Conservation (phyloP, 2,888 invertebrate genomes). For the Cheilosia scutellata region DNA sequence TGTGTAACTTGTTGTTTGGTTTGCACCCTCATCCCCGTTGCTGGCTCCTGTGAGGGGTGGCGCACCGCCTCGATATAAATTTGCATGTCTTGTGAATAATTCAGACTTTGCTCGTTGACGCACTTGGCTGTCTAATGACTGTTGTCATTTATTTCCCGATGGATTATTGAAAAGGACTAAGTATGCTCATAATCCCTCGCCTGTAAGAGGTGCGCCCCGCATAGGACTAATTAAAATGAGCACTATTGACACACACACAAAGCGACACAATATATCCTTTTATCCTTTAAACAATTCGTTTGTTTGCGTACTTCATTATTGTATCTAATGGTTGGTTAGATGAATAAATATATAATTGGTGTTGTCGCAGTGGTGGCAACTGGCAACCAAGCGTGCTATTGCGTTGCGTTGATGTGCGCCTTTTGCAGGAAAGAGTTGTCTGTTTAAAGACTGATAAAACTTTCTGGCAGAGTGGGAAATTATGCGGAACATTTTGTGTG, state of each 20-base stretch:
- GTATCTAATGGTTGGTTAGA: slow-evolving; percentile 56
- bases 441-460: slow-evolving; percentile 47
- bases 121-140: slow-evolving; percentile 35
- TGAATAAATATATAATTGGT: slow-evolving; percentile 64
- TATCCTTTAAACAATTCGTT: slow-evolving; percentile 69
- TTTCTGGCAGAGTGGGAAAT: slow-evolving; percentile 19
- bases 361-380: slow-evolving; percentile 25
- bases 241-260: slow-evolving; percentile 43
- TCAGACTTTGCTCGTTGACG: slow-evolving; percentile 3
- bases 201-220: slow-evolving; percentile 5
- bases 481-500: slow-evolving; percentile 42
- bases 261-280: slow-evolving; percentile 30
- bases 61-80: not conserved
- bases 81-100: slow-evolving; percentile 38
- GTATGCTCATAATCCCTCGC: slow-evolving; percentile 9
- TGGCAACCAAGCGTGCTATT: not conserved
- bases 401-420: not conserved
- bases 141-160: slow-evolving; percentile 1
- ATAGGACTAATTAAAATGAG: slow-evolving; percentile 58
- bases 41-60: not conserved
- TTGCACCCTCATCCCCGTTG: not conserved
- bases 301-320: slow-evolving; percentile 62
- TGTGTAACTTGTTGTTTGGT: not conserved
- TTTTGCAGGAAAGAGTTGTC: slow-evolving; percentile 21
- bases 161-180: slow-evolving; percentile 55